Evolutionary conservation across 2,797 vertebrate species (phyloP), one percentile per base, ranked within the genome.

Genomic region (Pipistrellus pipistrellus): DNA sequence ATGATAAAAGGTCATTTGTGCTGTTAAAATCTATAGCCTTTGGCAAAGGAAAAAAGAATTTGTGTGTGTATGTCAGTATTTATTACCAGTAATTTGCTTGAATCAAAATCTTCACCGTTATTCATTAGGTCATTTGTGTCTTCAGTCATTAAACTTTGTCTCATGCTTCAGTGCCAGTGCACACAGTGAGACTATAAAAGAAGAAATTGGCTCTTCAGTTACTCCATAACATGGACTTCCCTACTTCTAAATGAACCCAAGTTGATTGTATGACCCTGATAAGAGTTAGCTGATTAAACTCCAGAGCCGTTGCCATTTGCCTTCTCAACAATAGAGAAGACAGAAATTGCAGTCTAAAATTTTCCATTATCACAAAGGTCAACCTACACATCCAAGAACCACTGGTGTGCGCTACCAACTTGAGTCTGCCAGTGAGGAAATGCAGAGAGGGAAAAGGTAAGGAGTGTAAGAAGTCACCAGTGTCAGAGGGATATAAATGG

Each of bases 81-180:
- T 96, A n/a, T 14, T 25, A 76, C n/a, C 23, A 12, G 53, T 81
- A 62, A 23, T 48, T 94, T 41, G 15, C 93, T 71, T 93, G 75
- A 93, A 71, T 85, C 20, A 0, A 88, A 41, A 90, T 97, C 94
- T 92, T 84, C 55, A 17, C 51, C 92, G 27, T 85, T 97, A 30
- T 46, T 96, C 62, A 20, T 93, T 95, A 96, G 73, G 77, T 66
- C 23, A 88, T 88, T 96, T 95, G 80, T 94, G 59, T 66, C 18
- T 78, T 87, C 66, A 71, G 68, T 89, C 78, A 78, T 68, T 91
- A 84, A 93, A 88, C 59, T 93, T 90, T 94, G 92, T 93, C 35
- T 94, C 41, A 59, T 90, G 51, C 62, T 21, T 87, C 64, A 59
- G 41, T 59, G 80, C n/a, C 17, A 55, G n/a, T 96, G 51, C 88